Conservation (phyloP, 2,113 vertebrate genomes). For the Engraulis encrasicolus region DNA sequence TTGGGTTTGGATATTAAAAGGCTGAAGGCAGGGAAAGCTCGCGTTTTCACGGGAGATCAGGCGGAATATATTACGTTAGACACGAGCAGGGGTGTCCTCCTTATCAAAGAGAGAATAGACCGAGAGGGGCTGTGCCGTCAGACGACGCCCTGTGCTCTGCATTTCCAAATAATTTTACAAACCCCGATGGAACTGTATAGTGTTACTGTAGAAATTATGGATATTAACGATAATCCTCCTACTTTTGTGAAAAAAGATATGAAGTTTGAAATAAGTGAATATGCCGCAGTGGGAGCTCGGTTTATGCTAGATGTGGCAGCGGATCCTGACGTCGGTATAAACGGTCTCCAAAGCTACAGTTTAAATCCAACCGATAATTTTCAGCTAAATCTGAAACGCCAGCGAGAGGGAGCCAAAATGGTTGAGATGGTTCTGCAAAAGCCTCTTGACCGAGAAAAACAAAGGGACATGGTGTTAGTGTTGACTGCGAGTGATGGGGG, state of each 20-base stretch:
- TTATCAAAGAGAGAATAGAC: conserved; percentile 73
- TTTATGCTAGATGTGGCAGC: conserved; percentile 70
- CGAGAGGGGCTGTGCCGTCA: conserved; percentile 70
- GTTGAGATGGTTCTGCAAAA: conserved; percentile 73
- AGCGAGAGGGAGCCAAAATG: conserved; percentile 68
- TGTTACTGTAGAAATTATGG: conserved; percentile 69
- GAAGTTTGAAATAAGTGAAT: conserved; percentile 68
- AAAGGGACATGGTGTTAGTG: conserved; percentile 63
- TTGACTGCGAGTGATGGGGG: conserved; percentile 76
- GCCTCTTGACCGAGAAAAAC: conserved; percentile 67
- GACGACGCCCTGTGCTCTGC: conserved; percentile 67
- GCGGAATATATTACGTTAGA: conserved; percentile 80
- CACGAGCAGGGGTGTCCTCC: conserved; percentile 67
- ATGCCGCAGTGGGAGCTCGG: conserved; percentile 57
- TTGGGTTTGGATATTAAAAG: conserved; percentile 41
- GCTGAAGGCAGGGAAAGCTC: conserved; percentile 54
- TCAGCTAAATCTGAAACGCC: conserved; percentile 66
- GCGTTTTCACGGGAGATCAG: conserved; percentile 77
- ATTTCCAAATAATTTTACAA: conserved; percentile 76
- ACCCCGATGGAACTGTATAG: conserved; percentile 76
- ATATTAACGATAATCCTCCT: conserved; percentile 73
- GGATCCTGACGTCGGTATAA: conserved; percentile 74
- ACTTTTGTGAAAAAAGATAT: conserved; percentile 64
- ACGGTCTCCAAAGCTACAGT: conserved; percentile 72
- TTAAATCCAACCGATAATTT: conserved; percentile 70